A percentile compares a stretch with the other conserved stretches of the same genome.
Conservation (phyloP, 2,113 vertebrate genomes). For the Notarius lentiginosus region DNA sequence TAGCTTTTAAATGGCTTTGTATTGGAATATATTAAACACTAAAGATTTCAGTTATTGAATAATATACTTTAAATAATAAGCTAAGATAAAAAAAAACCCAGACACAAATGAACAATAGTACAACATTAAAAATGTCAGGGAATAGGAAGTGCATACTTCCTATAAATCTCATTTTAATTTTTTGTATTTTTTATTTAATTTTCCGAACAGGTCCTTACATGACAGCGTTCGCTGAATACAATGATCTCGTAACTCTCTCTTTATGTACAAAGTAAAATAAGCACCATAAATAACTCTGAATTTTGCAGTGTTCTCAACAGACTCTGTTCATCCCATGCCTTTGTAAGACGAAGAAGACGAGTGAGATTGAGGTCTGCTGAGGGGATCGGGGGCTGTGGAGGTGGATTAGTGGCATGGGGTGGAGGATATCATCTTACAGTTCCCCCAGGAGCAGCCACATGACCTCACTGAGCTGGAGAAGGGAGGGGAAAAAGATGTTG, state of each 20-base stretch:
- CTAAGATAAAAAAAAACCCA: not conserved
- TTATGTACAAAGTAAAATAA: not conserved
- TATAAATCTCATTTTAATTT: not conserved
- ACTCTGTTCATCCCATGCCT: not conserved
- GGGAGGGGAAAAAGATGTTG: slow-evolving; percentile 64
- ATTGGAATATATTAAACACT: not conserved
- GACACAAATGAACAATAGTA: not conserved
- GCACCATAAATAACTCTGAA: not conserved
- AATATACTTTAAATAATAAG: not conserved
- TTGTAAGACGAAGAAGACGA: slow-evolving; percentile 25
- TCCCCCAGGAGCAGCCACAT: slow-evolving; percentile 66
- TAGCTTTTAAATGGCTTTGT: not conserved
- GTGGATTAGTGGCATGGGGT: slow-evolving; percentile 51
- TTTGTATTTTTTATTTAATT: not conserved
- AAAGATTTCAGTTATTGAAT: not conserved
- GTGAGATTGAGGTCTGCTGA: slow-evolving; percentile 37
- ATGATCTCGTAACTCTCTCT: not conserved
- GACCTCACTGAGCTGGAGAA: slow-evolving; percentile 60
- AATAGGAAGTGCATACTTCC: not conserved
- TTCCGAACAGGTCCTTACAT: not conserved
- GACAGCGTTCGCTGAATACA: not conserved
- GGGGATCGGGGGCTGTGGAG: slow-evolving; percentile 26
- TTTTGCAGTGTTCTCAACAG: slow-evolving; percentile 33
- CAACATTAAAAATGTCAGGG: not conserved
- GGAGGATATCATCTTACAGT: slow-evolving; percentile 63